phyloP scores from a whole-genome alignment of 2,888 invertebrate species.

The Dasysyrphus tricinctus region DNA sequence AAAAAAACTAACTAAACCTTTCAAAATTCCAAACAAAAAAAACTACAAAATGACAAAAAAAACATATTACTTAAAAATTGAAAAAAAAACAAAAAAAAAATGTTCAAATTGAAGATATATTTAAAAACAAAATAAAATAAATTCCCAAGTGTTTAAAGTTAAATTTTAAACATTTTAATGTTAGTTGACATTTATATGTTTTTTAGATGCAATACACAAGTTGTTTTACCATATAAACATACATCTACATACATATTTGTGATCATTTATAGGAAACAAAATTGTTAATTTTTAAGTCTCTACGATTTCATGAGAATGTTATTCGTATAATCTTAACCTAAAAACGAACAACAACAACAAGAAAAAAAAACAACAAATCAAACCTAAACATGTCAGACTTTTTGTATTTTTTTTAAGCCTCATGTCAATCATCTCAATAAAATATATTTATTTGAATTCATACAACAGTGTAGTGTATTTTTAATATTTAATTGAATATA shows the following conservation, averaged over 20 bases:
- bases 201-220: conserved; percentile 62
- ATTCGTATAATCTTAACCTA: conserved; percentile 41
- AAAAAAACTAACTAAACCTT: conserved; percentile 59
- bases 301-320: conserved; percentile 47
- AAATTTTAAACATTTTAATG: conserved; percentile 71
- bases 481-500: conserved; percentile 32
- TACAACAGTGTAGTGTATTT: conserved; percentile 46
- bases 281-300: conserved; percentile 59
- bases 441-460: conserved; percentile 74
- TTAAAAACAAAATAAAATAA: conserved; percentile 26
- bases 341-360: background rate
- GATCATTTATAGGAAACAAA: conserved; percentile 61
- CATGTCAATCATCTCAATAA: conserved; percentile 75
- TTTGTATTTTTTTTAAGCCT: conserved; percentile 74
- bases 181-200: conserved; percentile 71
- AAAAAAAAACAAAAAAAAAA: conserved; percentile 33
- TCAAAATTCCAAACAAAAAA: conserved; percentile 68
- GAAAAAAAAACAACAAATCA: conserved; percentile 40
- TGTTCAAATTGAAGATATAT: conserved; percentile 67
- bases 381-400: conserved; percentile 63
- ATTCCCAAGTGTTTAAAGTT: conserved; percentile 73
- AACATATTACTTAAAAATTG: conserved; percentile 20
- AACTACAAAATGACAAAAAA: conserved; percentile 41
- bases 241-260: conserved; percentile 63
- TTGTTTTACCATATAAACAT: conserved; percentile 63